Conservation (phyloP, 2,888 invertebrate genomes). For the Drosophila melanocephala region DNA sequence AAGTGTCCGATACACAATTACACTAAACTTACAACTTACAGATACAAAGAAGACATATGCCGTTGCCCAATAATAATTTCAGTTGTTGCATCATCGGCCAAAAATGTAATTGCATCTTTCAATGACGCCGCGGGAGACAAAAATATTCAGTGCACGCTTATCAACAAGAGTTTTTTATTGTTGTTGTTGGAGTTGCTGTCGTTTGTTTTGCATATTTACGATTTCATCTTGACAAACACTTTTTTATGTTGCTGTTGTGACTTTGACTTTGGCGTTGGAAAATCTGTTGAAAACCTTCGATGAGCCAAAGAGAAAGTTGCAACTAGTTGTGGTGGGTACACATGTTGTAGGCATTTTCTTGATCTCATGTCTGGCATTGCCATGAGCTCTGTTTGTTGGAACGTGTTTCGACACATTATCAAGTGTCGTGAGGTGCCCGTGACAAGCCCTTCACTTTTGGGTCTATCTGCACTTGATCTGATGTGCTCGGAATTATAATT, state of each 20-base stretch:
- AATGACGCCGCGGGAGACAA: constrained; percentile 25
- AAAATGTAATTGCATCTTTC: constrained; percentile 33
- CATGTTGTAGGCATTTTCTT: constrained; percentile 30
- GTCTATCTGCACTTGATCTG: constrained; percentile 43
- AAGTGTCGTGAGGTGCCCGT: constrained; percentile 46
- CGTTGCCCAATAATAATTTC: constrained; percentile 23
- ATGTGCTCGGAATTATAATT: constrained; percentile 68
- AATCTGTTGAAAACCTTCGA: constrained; percentile 32
- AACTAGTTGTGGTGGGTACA: constrained; percentile 23
- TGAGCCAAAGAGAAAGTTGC: constrained; percentile 59
- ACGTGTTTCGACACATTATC: constrained; percentile 51
- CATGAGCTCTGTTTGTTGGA: constrained; percentile 29
- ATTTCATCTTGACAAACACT: constrained; percentile 27
- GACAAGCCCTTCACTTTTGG: constrained; percentile 73
- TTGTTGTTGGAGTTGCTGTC: constrained; percentile 20
- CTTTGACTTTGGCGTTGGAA: constrained; percentile 56
- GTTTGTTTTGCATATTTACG: constrained; percentile 43
- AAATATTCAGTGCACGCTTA: constrained; percentile 37
- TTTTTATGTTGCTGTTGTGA: constrained; percentile 46
- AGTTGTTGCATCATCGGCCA: constrained; percentile 38
- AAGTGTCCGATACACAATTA: constrained; percentile 83
- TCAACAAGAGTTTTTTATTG: constrained; percentile 9
- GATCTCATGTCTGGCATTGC: constrained; percentile 43
- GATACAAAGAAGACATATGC: constrained; percentile 14
- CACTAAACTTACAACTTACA: neutral